Conservation (phyloP, 2,797 vertebrate species). For the Chaetodon trifasciatus region DNA sequence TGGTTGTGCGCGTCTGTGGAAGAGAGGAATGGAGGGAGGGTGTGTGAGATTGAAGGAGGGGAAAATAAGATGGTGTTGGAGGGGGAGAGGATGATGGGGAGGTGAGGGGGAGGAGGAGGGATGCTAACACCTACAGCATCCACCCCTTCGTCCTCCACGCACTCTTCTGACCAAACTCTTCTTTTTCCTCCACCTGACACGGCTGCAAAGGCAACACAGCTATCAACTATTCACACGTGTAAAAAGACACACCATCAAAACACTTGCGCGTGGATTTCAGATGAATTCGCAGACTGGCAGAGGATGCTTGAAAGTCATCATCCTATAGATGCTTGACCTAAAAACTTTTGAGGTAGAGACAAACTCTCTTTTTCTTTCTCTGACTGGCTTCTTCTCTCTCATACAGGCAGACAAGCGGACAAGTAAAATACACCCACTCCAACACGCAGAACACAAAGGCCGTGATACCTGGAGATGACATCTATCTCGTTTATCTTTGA, state of each 20-base stretch:
- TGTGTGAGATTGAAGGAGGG: constrained; percentile 85
- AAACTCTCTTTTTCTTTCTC: constrained; percentile 42
- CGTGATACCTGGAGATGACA: constrained; percentile 37
- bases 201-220: constrained; percentile 27
- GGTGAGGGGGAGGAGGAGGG: constrained; percentile 54
- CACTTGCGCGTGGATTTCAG: constrained; percentile 28
- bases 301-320: constrained; percentile 16
- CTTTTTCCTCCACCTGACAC: constrained; percentile 66
- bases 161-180: constrained; percentile 70
- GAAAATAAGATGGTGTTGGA: constrained; percentile 85
- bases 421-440: constrained; percentile 38
- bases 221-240: constrained; percentile 27
- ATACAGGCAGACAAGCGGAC: constrained; percentile 12
- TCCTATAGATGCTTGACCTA: background rate
- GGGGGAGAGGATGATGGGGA: constrained; percentile 68
- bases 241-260: constrained; percentile 17
- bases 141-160: constrained; percentile 73
- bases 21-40: constrained; percentile 85
- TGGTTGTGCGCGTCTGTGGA: constrained; percentile 86
- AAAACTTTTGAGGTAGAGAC: constrained; percentile 53
- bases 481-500: constrained; percentile 34
- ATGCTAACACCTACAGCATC: constrained; percentile 81
- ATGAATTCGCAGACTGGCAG: constrained; percentile 14
- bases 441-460: constrained; percentile 29
- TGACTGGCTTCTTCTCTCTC: background rate